Base-by-base conservation (phyloP, 2,113 vertebrate species). In the Peromyscus polionotus region DNA sequence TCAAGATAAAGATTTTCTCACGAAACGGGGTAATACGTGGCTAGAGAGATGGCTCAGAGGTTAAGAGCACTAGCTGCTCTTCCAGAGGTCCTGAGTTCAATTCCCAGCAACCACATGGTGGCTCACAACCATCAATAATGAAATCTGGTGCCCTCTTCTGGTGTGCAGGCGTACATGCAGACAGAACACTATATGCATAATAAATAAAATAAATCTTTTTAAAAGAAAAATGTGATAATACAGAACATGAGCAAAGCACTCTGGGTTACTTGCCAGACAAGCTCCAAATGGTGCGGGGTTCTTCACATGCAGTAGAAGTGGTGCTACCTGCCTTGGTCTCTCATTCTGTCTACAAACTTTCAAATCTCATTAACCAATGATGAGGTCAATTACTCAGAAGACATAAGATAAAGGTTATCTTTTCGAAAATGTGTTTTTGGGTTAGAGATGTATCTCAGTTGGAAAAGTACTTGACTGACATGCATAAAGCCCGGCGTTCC, bases 351-450 rank as follows among this genome's bases (percentile, higher is more conserved):
- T 80, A 45, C 83, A 88, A 91, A 42, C 16, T 33, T 85, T 57
- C 92, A 88, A 88, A 95, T 88, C 75, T 84, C 26, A 91, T 70
- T 70, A 96, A 87, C 42, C 51, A 94, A 61, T 39, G 88, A 61
- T 36, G 48, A 89, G 73, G 14, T 61, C 45, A 96, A 84, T 26
- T 94, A 80, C 76, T 92, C 81, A 72, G 73, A 94, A 94, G 22
- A 91, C 36, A 61, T 26, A 26, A 39, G 54, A 77, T 70, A 80
- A 51, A 57, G 19, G 3, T 63, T 87, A 42, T 63, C 26, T 26
- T 83, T 45, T 63, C 24, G 19, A 13, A 75, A 76, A 72, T 39
- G 3, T 87, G 45, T 36, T 67, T 48, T 48, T 5, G 54, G 57
- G 36, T n/a, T 83, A 81, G 54, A 61, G 57, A 14, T 22, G 33